Evolutionary conservation across 2,113 vertebrate genomes (phyloP), one percentile per base, ranked within the genome.

Genomic region (Chaetops frenatus): DNA sequence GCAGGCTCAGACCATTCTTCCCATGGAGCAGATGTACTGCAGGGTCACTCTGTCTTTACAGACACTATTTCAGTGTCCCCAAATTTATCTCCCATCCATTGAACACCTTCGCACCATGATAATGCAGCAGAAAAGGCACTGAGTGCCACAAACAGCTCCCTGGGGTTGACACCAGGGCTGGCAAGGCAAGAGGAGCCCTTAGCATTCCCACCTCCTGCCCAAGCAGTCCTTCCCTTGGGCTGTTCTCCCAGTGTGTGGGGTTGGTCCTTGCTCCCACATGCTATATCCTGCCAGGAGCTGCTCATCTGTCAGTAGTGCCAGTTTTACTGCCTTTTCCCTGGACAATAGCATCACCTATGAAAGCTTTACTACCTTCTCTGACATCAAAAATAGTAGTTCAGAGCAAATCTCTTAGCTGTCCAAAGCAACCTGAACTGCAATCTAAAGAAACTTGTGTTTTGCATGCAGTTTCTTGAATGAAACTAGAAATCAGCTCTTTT

Each of bases 241-340:
- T 54, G 27, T 36, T 10, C 24, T 54, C 33, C 14, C 40, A 29
- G 19, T 5, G 1, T 35, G 18, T 0, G 0, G 10, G 40, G 12
- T 8, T 48, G 10, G 31, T 51, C 71, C 56, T 77, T 9, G 6
- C 9, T 58, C 35, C 60, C 31, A n/a, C 45, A 16, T 2, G 0
- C 58, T 27, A 1, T 8, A 6, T 35, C 71, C 58, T 53, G 27
- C 44, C 2, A 1, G 23, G 21, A 31, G 24, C 36, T 73, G 70
- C 47, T 86, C 31, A 3, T 15, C 21, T 53, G 12, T 25, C 45
- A 40, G 40, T 2, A 5, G 31, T 53, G 36, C 38, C 58, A 16
- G 40, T 35, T 62, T 47, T 80, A 22, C 40, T 86, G 72, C 50
- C 71, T 76, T 54, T 83, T 31, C 40, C 35, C 48, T 50, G 48